Conservation (phyloP, 2,888 invertebrate genomes). For the Drosophila mettleri region DNA sequence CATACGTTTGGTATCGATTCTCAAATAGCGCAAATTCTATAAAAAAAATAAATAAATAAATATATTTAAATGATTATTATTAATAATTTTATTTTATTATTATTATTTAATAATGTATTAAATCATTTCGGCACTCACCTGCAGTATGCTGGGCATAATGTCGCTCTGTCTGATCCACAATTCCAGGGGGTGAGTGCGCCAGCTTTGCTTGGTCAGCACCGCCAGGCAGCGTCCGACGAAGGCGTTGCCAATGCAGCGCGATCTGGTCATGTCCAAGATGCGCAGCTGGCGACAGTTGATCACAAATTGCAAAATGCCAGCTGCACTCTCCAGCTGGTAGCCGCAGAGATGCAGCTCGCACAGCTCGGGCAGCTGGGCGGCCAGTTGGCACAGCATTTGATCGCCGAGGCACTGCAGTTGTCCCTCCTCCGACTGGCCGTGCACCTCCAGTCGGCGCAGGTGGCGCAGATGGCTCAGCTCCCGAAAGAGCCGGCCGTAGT, state of each 20-base stretch:
- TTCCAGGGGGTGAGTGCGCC: conserved; percentile 67
- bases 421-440: conserved; percentile 44
- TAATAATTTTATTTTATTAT: too few relatives aligned
- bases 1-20: conserved; percentile 61
- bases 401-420: conserved; percentile 65
- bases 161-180: conserved; percentile 73
- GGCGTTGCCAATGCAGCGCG: conserved; percentile 57
- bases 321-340: conserved; percentile 72
- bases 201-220: conserved; percentile 64
- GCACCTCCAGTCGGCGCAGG: conserved; percentile 59
- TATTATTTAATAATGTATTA: neutral
- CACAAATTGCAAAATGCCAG: conserved; percentile 68
- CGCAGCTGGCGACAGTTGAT: conserved; percentile 63
- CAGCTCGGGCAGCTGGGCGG: conserved; percentile 58
- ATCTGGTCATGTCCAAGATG: conserved; percentile 66
- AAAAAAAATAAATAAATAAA: neutral
- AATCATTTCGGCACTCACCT: conserved; percentile 13
- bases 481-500: conserved; percentile 68
- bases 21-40: conserved; percentile 59
- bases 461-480: conserved; percentile 65
- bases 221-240: conserved; percentile 62
- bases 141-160: conserved; percentile 45
- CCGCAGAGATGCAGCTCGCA: conserved; percentile 70
- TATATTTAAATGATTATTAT: too few relatives aligned
- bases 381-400: conserved; percentile 60